phyloP scores from a whole-genome alignment of 2,888 invertebrate genomes.

The Lissonota sp. region DNA sequence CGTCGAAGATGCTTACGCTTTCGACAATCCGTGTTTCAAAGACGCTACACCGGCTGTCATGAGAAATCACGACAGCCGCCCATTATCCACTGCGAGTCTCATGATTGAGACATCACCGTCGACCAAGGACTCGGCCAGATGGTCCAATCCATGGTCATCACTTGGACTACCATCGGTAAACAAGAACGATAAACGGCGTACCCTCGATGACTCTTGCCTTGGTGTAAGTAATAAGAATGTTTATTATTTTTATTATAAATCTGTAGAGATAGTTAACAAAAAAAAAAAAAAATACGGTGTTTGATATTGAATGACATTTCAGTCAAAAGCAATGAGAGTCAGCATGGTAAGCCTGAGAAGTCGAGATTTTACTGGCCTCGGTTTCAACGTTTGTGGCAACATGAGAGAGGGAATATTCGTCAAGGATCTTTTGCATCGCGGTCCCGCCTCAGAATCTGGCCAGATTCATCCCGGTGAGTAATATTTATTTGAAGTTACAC shows the following conservation, averaged over 20 bases:
- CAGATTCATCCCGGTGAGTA: slow-evolving; percentile 90
- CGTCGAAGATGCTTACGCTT: slow-evolving; percentile 91
- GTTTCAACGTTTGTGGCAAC: slow-evolving; percentile 95
- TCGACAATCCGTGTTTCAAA: slow-evolving; percentile 92
- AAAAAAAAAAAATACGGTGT: slow-evolving; percentile 49
- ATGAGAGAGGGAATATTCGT: slow-evolving; percentile 95
- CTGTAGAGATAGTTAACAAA: background rate
- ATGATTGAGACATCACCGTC: slow-evolving; percentile 65
- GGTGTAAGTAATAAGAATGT: slow-evolving; percentile 81
- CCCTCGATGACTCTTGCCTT: slow-evolving; percentile 86
- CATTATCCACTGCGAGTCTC: slow-evolving; percentile 71
- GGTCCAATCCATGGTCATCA: slow-evolving; percentile 84
- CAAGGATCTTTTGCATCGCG: slow-evolving; percentile 93
- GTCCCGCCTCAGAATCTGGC: slow-evolving; percentile 94
- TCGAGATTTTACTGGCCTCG: slow-evolving; percentile 94
- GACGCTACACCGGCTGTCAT: slow-evolving; percentile 82
- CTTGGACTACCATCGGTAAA: slow-evolving; percentile 79
- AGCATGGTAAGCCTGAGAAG: slow-evolving; percentile 91
- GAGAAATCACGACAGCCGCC: slow-evolving; percentile 74
- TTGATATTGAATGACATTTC: slow-evolving; percentile 64
- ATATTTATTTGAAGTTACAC: background rate
- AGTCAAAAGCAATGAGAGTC: slow-evolving; percentile 85
- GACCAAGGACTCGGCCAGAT: slow-evolving; percentile 74
- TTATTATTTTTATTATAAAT: slow-evolving; percentile 1
- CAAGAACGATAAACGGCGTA: slow-evolving; percentile 85